phyloP scores from a whole-genome alignment of 2,888 invertebrate species.

The Polymixis flavicincta region DNA sequence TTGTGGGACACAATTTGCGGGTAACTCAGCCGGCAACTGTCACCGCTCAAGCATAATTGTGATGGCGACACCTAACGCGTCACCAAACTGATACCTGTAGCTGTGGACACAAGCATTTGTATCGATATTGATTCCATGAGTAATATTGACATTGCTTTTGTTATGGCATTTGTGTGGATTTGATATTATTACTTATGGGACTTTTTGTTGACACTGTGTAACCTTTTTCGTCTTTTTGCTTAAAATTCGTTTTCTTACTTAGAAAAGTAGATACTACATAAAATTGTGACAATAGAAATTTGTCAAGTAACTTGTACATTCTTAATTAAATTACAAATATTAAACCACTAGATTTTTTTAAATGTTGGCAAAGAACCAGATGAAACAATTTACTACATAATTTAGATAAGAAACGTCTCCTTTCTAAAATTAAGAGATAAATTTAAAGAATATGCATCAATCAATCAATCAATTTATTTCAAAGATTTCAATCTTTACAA shows the following conservation, averaged over 20 bases:
- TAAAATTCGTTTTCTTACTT: not conserved
- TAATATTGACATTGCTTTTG: conserved; percentile 11
- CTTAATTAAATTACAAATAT: not conserved
- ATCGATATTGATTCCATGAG: not conserved
- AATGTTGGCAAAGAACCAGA: not conserved
- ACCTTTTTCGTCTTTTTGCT: not conserved
- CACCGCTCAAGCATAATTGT: conserved; percentile 44
- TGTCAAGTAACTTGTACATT: not conserved
- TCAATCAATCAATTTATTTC: conserved; percentile 4
- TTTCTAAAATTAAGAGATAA: not conserved
- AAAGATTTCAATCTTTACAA: not conserved
- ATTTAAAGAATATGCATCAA: not conserved
- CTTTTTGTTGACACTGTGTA: not conserved
- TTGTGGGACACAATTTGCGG: not conserved
- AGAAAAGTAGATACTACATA: not conserved
- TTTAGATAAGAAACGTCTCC: not conserved
- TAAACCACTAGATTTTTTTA: not conserved
- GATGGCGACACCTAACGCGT: conserved; percentile 28
- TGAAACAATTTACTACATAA: not conserved
- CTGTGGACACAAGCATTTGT: conserved; percentile 1
- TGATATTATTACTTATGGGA: too few relatives aligned
- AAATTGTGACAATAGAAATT: not conserved
- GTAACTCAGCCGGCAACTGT: conserved; percentile 25
- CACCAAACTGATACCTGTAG: conserved; percentile 37
- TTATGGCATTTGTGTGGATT: not conserved